Evolutionary conservation across 2,113 vertebrate species (phyloP).

Genomic region (Bubo bubo): DNA sequence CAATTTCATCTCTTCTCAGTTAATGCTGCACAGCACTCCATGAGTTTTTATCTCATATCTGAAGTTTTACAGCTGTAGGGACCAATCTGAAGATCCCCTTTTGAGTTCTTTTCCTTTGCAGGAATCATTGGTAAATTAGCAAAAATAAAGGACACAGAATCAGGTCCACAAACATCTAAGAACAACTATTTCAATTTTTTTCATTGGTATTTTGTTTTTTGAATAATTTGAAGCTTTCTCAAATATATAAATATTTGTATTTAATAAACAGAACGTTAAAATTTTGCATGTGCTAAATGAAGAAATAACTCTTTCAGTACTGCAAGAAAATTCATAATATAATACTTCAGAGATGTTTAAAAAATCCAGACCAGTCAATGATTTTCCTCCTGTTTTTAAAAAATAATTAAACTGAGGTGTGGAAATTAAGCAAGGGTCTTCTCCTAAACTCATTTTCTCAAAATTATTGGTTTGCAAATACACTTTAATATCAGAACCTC

Average conservation of each 20-base stretch:
- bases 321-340: not conserved
- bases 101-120: not conserved
- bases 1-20: conserved; percentile 43
- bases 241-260: not conserved
- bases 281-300: not conserved
- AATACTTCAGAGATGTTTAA: not conserved
- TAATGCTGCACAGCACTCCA: conserved; percentile 54
- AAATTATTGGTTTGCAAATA: not conserved
- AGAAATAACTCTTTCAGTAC: not conserved
- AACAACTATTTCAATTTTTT: not conserved
- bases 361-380: not conserved
- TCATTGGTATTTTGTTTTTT: not conserved
- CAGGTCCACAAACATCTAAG: not conserved
- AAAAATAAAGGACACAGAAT: not conserved
- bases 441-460: not conserved
- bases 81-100: not conserved
- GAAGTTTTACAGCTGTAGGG: conserved; percentile 60
- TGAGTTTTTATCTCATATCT: conserved; percentile 63
- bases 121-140: not conserved
- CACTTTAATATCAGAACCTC: not conserved
- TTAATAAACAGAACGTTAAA: not conserved
- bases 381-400: not conserved
- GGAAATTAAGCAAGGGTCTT: not conserved
- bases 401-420: not conserved
- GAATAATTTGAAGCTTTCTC: not conserved